phyloP scores from a whole-genome alignment of 92 coral and sea anemone species.

The Parazoanthus swiftii region DNA sequence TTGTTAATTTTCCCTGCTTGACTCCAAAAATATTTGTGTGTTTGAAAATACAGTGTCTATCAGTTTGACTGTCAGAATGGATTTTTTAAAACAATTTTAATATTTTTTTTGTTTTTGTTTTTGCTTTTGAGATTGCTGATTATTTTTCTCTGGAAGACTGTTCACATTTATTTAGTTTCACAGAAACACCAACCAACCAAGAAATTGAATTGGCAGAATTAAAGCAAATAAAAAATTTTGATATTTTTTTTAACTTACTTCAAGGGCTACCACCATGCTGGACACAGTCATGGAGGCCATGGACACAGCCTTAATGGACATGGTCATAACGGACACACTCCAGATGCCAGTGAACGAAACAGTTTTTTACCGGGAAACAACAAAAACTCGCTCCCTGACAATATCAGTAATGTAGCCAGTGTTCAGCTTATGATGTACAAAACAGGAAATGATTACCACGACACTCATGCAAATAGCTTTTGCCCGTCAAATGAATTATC shows the following conservation, averaged over 20 bases:
- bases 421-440: slow-evolving; percentile 81
- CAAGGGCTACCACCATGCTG: neutral
- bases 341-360: neutral
- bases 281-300: slow-evolving; percentile 24
- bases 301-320: slow-evolving; percentile 35
- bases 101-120: too few relatives aligned
- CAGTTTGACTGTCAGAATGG: too few relatives aligned
- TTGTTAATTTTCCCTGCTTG: too few relatives aligned
- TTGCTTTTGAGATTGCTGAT: too few relatives aligned
- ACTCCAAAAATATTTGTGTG: too few relatives aligned
- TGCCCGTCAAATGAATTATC: slow-evolving; percentile 38
- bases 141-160: too few relatives aligned
- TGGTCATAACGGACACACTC: slow-evolving; percentile 9
- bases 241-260: neutral
- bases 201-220: too few relatives aligned
- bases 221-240: too few relatives aligned
- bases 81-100: too few relatives aligned
- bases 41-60: too few relatives aligned
- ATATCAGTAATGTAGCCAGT: slow-evolving; percentile 61
- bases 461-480: slow-evolving; percentile 48
- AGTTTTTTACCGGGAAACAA: neutral
- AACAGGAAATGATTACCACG: slow-evolving; percentile 47
- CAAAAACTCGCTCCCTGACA: slow-evolving; percentile 53
- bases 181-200: too few relatives aligned
- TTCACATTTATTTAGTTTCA: too few relatives aligned